A percentile compares a stretch with the other conserved stretches of the same genome.
Evolutionary conservation across 2,797 vertebrate species (phyloP).

Genomic region (Onychomys arenicola): DNA sequence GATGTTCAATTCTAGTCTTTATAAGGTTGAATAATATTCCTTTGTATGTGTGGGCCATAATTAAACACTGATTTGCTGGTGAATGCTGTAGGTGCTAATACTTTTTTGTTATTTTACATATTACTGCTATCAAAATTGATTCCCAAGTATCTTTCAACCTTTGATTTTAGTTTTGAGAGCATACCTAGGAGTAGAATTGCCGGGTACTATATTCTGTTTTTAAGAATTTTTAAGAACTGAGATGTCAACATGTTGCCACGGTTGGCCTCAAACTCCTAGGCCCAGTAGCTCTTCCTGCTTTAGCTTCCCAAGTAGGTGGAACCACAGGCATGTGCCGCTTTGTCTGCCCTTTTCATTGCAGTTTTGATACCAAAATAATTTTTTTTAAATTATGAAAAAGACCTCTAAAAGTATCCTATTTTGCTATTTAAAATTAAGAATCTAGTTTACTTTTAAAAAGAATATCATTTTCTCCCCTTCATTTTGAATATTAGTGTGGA

Average conservation of each 20-base stretch:
- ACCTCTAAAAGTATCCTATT: conserved; percentile 28
- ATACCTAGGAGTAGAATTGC: not conserved
- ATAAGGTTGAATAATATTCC: not conserved
- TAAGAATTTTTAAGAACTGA: not conserved
- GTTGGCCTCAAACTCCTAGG: not conserved
- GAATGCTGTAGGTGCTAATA: not conserved
- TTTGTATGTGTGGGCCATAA: not conserved
- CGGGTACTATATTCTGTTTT: not conserved
- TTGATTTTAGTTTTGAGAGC: not conserved
- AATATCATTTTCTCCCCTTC: not conserved
- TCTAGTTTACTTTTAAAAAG: conserved; percentile 53
- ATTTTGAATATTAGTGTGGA: not conserved
- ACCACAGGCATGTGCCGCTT: not conserved
- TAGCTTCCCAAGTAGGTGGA: not conserved
- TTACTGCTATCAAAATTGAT: not conserved
- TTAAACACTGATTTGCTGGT: not conserved
- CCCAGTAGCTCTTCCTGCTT: not conserved
- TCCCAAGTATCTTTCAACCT: not conserved
- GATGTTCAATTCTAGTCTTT: not conserved
- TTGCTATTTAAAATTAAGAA: conserved; percentile 51
- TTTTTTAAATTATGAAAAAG: conserved; percentile 6
- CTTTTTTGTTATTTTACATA: not conserved
- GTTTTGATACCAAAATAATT: too few species aligned
- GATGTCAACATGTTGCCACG: not conserved
- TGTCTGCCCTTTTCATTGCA: too few species aligned